Conservation (phyloP, 2,888 invertebrate genomes). For the Malthinus seriepunctatus region DNA sequence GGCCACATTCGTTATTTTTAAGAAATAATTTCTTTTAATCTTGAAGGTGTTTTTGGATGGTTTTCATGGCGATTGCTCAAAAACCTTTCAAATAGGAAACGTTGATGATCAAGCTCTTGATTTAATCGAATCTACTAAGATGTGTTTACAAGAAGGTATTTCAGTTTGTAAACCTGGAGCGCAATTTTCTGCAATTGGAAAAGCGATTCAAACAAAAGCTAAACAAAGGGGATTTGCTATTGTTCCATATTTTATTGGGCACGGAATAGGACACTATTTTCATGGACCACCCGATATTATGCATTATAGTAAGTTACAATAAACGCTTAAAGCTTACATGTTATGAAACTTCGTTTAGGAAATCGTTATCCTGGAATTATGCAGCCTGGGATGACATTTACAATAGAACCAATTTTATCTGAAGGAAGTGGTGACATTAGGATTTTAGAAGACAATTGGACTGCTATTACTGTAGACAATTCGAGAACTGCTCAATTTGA, state of each 20-base stretch:
- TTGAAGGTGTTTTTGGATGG: constrained; percentile 76
- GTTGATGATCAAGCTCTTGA: constrained; percentile 74
- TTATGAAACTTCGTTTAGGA: constrained; percentile 52
- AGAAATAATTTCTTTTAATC: no score
- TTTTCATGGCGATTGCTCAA: constrained; percentile 91
- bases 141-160: constrained; percentile 69
- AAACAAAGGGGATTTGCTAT: constrained; percentile 65
- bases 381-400: constrained; percentile 91
- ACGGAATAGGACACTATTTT: constrained; percentile 91
- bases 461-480: constrained; percentile 80
- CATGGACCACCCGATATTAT: constrained; percentile 91
- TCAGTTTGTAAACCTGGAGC: constrained; percentile 64
- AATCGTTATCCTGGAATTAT: constrained; percentile 71
- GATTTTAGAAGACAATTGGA: constrained; percentile 89
- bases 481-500: constrained; percentile 88
- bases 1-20: no score
- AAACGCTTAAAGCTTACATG: background rate
- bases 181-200: constrained; percentile 66
- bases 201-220: constrained; percentile 67
- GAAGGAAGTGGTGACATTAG: constrained; percentile 71
- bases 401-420: constrained; percentile 87
- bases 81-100: constrained; percentile 81
- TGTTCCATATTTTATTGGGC: constrained; percentile 83
- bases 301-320: constrained; percentile 70
- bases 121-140: constrained; percentile 71